These are phyloP conservation scores for Morpho achilles DNA, from an alignment of 2,888 invertebrate species.

Conservation along the genomic window DNA sequence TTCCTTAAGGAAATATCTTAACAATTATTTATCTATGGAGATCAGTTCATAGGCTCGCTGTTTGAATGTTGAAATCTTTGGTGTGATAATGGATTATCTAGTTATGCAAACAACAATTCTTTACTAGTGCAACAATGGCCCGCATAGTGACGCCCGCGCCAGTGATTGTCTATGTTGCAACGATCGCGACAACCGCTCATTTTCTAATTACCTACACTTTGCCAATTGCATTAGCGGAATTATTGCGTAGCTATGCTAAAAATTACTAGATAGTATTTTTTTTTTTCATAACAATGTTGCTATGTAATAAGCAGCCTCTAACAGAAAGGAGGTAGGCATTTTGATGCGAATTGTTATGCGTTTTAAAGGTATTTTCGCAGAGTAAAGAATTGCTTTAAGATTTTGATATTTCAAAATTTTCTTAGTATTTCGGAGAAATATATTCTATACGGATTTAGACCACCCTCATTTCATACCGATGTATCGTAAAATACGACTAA, in stretches of 20 bases:
- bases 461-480: no score
- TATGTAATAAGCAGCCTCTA: neutral
- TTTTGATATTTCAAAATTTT: no score
- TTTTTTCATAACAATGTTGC: slow-evolving; percentile 2
- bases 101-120: slow-evolving; percentile 42
- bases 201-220: slow-evolving; percentile 54
- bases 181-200: slow-evolving; percentile 47
- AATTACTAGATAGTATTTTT: slow-evolving; percentile 10
- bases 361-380: neutral
- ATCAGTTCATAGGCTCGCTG: slow-evolving; percentile 7
- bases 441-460: no score
- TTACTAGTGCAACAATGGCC: slow-evolving; percentile 58
- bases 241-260: slow-evolving; percentile 36
- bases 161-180: slow-evolving; percentile 49
- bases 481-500: no score
- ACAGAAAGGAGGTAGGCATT: neutral
- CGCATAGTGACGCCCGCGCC: slow-evolving; percentile 55
- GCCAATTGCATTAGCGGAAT: slow-evolving; percentile 53
- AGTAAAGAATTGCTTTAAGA: no score
- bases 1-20: neutral
- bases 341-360: neutral
- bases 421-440: no score
- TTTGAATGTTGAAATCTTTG: slow-evolving; percentile 10
- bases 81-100: slow-evolving; percentile 26
- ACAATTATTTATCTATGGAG: neutral